phyloP scores from a whole-genome alignment of 2,888 invertebrate species.

The Cheilosia vernalis region DNA sequence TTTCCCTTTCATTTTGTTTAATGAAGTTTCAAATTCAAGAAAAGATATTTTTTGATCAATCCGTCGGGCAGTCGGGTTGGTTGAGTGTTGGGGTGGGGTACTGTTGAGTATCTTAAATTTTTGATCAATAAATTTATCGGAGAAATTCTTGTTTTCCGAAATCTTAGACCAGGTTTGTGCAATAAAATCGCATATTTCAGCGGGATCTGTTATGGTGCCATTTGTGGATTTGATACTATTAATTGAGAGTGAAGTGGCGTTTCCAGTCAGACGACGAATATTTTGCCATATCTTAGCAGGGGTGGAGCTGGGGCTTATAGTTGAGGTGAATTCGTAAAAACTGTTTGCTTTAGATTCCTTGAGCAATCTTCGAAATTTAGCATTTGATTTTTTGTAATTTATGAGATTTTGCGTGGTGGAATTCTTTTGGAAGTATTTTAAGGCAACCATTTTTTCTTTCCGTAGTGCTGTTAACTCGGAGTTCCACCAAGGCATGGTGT shows the following conservation, averaged over 20 bases:
- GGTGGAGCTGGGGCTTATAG: slow-evolving; percentile 9
- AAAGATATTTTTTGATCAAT: slow-evolving; percentile 8
- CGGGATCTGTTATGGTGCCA: neutral
- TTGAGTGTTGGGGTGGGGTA: neutral
- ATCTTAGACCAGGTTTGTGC: neutral
- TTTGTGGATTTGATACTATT: neutral
- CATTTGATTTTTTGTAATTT: slow-evolving; percentile 16
- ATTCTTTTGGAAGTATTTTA: slow-evolving; percentile 8
- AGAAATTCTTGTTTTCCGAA: neutral
- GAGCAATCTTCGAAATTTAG: slow-evolving; percentile 14
- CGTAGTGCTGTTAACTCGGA: neutral
- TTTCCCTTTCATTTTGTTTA: slow-evolving; percentile 24
- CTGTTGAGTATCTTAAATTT: neutral
- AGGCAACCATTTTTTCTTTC: slow-evolving; percentile 15
- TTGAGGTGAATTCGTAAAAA: slow-evolving; percentile 4
- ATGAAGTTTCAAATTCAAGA: neutral
- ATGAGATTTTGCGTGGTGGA: neutral
- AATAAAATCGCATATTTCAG: neutral
- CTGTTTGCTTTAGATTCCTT: slow-evolving; percentile 18
- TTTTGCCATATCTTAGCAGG: slow-evolving; percentile 8
- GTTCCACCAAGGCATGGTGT: neutral
- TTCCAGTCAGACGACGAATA: slow-evolving; percentile 8
- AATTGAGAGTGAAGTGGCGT: neutral
- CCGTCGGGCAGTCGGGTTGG: neutral
- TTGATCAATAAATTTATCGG: neutral